Evolutionary conservation across 2,888 invertebrate genomes (phyloP).

Genomic region (Seladonia tumulorum): DNA sequence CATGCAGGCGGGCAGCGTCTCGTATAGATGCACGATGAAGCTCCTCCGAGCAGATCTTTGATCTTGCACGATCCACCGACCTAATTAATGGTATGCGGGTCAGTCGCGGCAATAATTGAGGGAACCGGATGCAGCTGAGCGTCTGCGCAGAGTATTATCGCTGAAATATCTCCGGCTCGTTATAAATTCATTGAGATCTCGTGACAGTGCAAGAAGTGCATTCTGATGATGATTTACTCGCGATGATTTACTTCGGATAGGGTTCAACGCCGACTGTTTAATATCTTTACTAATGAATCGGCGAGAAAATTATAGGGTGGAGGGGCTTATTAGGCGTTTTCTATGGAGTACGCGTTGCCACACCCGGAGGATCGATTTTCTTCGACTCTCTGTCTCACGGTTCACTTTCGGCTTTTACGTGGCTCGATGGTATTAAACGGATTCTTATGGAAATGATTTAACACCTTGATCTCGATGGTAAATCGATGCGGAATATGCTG

Average conservation of each 20-base stretch:
- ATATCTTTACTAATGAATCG: slow-evolving; percentile 3
- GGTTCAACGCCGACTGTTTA: neutral
- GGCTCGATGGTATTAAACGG: neutral
- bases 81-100: slow-evolving; percentile 67
- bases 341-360: neutral
- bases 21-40: slow-evolving; percentile 41
- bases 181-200: neutral
- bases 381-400: slow-evolving; percentile 16
- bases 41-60: slow-evolving; percentile 53
- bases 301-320: neutral
- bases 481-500: neutral
- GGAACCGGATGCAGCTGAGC: slow-evolving; percentile 58
- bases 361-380: slow-evolving; percentile 11
- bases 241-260: neutral
- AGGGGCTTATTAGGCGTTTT: neutral
- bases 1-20: neutral
- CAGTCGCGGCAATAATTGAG: slow-evolving; percentile 59
- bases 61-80: slow-evolving; percentile 59
- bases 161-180: slow-evolving; percentile 38
- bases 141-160: slow-evolving; percentile 38
- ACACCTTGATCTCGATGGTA: neutral
- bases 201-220: slow-evolving; percentile 28
- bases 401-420: slow-evolving; percentile 9
- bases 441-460: neutral
- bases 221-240: slow-evolving; percentile 20